Base-by-base conservation (phyloP, 2,113 vertebrate genomes). In the Bufo gargarizans region DNA sequence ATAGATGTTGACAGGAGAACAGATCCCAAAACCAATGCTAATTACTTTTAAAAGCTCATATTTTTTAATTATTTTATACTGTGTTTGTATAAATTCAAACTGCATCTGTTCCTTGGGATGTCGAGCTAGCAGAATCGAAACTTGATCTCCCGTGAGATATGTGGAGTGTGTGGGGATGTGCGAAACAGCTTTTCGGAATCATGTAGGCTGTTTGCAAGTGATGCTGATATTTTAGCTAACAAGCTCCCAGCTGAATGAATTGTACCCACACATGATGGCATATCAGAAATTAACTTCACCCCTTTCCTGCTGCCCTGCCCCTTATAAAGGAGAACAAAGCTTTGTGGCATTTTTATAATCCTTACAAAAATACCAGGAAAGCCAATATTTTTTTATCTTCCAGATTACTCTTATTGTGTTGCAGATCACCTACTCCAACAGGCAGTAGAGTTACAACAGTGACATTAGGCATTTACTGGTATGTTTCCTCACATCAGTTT, bases 151-250 rank as follows among this genome's bases (percentile, higher is more conserved):
- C 92, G 61, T n/a, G 92, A 91, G 91, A 85, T 89, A 76, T 3
- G 0, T 50, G 86, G 90, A 92, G 85, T 89, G 72, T 3, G 0
- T 50, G 86, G 90, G 92, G 85, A 89, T 74, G 80, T 49, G 58
- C 85, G 82, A 59, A 89, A 77, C 82, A 82, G 89, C 55, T 89
- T 0, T 87, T 87, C 91, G 91, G 91, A 90, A 89, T 91, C 89
- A 5, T 84, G 33, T 92, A 92, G 92, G 91, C 92, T 90, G 87
- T 92, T 92, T 86, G 90, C 88, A n/a, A 90, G 82, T 90, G 86
- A 88, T 92, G 92, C 90, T 91, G 49, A 55, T 78, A 76, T 19
- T 89, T 90, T 22, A 89, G 91, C 90, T 92, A 91, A 92, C 90
- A 89, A 93, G 91, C 90, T 93, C 90, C 90, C 91, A 90, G 84